Conservation (phyloP, 2,113 vertebrate genomes). For the Apteryx mantelli region DNA sequence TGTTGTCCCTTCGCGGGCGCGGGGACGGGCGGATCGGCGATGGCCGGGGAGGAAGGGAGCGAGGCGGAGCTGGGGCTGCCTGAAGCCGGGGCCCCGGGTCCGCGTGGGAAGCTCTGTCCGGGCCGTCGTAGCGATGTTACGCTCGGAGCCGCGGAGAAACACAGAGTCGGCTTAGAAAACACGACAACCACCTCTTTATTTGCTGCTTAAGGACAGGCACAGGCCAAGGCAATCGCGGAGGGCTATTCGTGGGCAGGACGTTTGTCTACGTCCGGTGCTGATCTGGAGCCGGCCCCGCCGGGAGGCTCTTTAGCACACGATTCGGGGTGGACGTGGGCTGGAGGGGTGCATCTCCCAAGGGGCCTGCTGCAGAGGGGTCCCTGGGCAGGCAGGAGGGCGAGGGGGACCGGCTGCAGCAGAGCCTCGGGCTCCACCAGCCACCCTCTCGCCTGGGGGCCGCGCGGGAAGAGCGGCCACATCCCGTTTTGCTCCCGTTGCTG, state of each 20-base stretch:
- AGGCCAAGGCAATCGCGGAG: neutral
- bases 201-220: neutral
- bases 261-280: neutral
- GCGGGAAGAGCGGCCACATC: too few relatives aligned
- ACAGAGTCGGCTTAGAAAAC: neutral
- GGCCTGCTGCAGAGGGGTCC: too few relatives aligned
- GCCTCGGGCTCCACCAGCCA: too few relatives aligned
- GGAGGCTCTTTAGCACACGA: neutral
- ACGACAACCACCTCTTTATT: constrained; percentile 36
- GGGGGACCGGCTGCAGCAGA: too few relatives aligned
- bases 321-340: neutral
- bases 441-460: too few relatives aligned
- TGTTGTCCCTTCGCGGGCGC: accelerated
- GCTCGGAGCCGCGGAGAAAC: neutral
- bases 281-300: neutral
- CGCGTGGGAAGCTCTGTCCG: accelerated
- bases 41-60: neutral
- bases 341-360: too few relatives aligned
- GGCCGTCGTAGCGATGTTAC: accelerated
- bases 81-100: neutral
- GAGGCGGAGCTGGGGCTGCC: neutral
- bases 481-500: too few relatives aligned
- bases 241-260: neutral
- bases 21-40: neutral
- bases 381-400: too few relatives aligned